Conservation (phyloP, 2,888 invertebrate genomes). For the Heliconius hortense region DNA sequence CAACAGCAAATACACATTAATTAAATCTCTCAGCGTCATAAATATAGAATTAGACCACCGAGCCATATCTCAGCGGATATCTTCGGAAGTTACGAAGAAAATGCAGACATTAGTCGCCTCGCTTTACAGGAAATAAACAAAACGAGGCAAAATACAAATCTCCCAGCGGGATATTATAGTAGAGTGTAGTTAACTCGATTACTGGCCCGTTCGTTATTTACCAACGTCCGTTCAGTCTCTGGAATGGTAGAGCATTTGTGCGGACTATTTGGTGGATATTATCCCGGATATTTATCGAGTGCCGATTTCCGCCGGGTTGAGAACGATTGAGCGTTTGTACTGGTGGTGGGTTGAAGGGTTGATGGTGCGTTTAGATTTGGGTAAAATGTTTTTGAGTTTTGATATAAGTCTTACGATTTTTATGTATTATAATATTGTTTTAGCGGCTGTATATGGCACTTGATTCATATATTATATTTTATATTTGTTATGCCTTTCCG, state of each 20-base stretch:
- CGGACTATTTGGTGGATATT: slow-evolving; percentile 48
- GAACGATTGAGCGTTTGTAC: slow-evolving; percentile 20
- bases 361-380: slow-evolving; percentile 7
- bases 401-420: no score
- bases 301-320: slow-evolving; percentile 39
- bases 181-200: slow-evolving; percentile 42
- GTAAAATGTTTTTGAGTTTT: neutral
- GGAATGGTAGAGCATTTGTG: slow-evolving; percentile 37
- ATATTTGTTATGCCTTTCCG: no score
- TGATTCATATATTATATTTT: no score
- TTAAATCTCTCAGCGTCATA: slow-evolving; percentile 1
- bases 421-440: no score
- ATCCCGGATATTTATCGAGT: slow-evolving; percentile 47
- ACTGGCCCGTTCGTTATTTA: slow-evolving; percentile 41
- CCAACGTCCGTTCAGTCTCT: slow-evolving; percentile 30
- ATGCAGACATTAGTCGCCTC: slow-evolving; percentile 39
- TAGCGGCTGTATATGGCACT: no score
- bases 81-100: slow-evolving; percentile 30
- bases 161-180: slow-evolving; percentile 41
- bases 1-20: neutral
- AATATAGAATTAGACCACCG: slow-evolving; percentile 23
- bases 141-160: slow-evolving; percentile 45
- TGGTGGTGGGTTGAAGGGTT: slow-evolving; percentile 21
- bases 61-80: slow-evolving; percentile 16
- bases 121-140: slow-evolving; percentile 40